phyloP scores from a whole-genome alignment of 2,113 vertebrate species.

The Dascyllus trimaculatus region DNA sequence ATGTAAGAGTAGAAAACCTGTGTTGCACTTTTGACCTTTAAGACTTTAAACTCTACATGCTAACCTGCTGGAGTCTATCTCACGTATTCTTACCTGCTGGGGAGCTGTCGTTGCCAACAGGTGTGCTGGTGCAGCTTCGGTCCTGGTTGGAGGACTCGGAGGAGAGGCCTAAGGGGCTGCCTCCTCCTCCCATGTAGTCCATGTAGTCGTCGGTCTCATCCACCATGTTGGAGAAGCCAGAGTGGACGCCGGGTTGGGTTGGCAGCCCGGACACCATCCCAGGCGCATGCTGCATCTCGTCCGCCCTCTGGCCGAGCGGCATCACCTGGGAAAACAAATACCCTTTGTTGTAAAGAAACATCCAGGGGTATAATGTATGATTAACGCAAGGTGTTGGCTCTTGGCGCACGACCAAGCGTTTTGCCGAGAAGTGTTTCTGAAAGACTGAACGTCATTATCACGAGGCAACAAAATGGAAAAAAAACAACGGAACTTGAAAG shows the following conservation, averaged over 20 bases:
- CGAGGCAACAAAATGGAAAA: slow-evolving; percentile 22
- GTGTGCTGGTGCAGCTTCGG: slow-evolving; percentile 98
- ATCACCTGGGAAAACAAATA: slow-evolving; percentile 73
- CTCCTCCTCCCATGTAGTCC: slow-evolving; percentile 90
- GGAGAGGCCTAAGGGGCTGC: slow-evolving; percentile 93
- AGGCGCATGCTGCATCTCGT: slow-evolving; percentile 82
- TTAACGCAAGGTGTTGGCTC: slow-evolving; percentile 47
- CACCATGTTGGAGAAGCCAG: slow-evolving; percentile 85
- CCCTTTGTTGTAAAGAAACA: not conserved
- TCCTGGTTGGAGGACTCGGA: slow-evolving; percentile 98
- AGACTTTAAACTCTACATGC: slow-evolving; percentile 1
- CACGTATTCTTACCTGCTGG: slow-evolving; percentile 88
- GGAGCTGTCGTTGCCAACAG: slow-evolving; percentile 94
- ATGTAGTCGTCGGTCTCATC: slow-evolving; percentile 95
- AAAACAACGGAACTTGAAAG: slow-evolving; percentile 63
- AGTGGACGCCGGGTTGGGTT: slow-evolving; percentile 77
- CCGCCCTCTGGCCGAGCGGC: slow-evolving; percentile 80
- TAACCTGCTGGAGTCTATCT: not conserved
- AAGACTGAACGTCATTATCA: slow-evolving; percentile 42
- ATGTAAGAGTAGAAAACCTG: not conserved
- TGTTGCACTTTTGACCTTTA: not conserved
- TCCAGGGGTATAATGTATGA: not conserved
- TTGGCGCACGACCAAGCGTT: slow-evolving; percentile 57
- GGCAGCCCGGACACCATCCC: slow-evolving; percentile 79
- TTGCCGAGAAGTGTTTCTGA: slow-evolving; percentile 19